phyloP scores from a whole-genome alignment of 2,113 vertebrate species.

The Chaetura pelagica region DNA sequence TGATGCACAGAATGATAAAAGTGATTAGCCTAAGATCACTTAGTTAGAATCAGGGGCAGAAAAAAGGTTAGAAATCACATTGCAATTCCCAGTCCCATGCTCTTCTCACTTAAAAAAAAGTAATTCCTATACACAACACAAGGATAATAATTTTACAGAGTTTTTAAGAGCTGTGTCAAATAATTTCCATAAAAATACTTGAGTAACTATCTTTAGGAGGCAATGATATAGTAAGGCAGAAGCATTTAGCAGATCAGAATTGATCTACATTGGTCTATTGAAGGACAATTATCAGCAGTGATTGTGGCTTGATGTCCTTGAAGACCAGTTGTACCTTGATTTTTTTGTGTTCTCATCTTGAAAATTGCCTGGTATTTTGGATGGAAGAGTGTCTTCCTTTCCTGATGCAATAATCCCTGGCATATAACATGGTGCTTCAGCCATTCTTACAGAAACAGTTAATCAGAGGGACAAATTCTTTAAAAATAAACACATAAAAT shows the following conservation, averaged over 20 bases:
- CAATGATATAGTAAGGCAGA: background rate
- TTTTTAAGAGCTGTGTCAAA: constrained; percentile 6
- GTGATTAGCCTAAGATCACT: constrained; percentile 11
- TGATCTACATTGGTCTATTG: background rate
- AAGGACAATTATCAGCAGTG: background rate
- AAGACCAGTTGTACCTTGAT: background rate
- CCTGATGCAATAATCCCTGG: background rate
- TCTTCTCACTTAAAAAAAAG: background rate
- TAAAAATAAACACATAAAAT: background rate
- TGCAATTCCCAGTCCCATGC: background rate
- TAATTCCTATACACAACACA: background rate
- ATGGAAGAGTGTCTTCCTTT: background rate
- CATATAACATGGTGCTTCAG: fast-evolving
- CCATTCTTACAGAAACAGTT: background rate
- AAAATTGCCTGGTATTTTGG: background rate
- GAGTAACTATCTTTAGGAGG: background rate
- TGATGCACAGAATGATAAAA: constrained; percentile 26
- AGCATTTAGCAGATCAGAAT: background rate
- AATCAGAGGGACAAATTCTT: background rate
- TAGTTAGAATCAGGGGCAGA: background rate
- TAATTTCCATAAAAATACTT: background rate
- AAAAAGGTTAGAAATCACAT: constrained; percentile 9
- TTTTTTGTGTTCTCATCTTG: background rate
- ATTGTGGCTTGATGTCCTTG: background rate
- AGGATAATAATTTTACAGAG: constrained; percentile 29